These are phyloP conservation scores for Uloborus plumipes DNA, from an alignment of 2,888 invertebrate genomes.

Conservation along the genomic window DNA sequence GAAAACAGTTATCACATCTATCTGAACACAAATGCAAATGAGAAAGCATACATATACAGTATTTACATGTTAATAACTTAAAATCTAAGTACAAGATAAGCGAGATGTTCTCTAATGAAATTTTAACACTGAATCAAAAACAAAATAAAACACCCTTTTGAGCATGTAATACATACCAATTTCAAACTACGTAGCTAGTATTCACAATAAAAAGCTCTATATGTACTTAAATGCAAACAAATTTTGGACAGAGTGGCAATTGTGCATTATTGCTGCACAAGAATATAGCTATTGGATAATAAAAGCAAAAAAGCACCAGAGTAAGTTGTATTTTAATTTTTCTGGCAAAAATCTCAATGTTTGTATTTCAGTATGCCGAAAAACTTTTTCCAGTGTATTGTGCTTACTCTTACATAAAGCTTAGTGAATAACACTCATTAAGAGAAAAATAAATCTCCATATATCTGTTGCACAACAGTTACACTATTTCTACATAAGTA, in stretches of 20 bases:
- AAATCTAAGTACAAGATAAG: constrained; percentile 49
- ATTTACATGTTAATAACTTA: constrained; percentile 55
- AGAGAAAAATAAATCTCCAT: constrained; percentile 2
- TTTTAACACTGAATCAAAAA: constrained; percentile 18
- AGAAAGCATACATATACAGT: constrained; percentile 49
- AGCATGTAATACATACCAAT: constrained; percentile 42
- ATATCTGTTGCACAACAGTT: too few species aligned
- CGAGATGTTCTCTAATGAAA: constrained; percentile 43
- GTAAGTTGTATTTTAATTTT: neutral
- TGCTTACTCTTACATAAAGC: neutral
- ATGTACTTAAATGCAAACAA: constrained; percentile 15
- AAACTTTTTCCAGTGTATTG: neutral
- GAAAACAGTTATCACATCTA: constrained; percentile 61
- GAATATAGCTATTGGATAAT: constrained; percentile 13
- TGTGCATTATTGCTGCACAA: constrained; percentile 15
- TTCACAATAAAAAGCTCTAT: constrained; percentile 50
- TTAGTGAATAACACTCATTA: neutral
- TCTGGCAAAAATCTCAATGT: neutral
- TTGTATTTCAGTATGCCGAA: neutral
- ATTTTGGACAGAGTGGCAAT: constrained; percentile 30
- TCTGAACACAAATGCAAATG: constrained; percentile 39
- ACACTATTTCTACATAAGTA: too few species aligned
- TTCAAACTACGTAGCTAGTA: constrained; percentile 36
- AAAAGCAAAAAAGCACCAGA: constrained; percentile 16
- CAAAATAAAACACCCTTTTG: constrained; percentile 40